Evolutionary conservation across 2,888 invertebrate species (phyloP), one percentile per base, ranked within the genome.

Genomic region (Melanchra persicariae): DNA sequence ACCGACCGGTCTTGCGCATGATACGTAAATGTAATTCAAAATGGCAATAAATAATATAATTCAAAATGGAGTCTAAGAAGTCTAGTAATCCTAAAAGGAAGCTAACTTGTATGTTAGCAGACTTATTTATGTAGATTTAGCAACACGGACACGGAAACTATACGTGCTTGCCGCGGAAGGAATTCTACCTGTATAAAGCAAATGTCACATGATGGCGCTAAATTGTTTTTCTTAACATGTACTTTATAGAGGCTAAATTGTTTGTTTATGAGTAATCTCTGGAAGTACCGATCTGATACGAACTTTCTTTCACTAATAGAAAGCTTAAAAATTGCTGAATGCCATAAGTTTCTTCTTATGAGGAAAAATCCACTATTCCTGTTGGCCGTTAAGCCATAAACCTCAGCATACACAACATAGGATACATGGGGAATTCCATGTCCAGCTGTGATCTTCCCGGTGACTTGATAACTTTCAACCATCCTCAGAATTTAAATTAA

Each of bases 101-200:
- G 45, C 34, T 43, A 58, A n/a, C 45, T 34, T 62, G 45, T 47
- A 66, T 58, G 63, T 34, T 52, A 40, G 37, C 47, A 47, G 30
- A 12, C 24, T 22, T 64, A 37, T 62, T 54, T 19, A 72, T 40
- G 58, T 78, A 66, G 66, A 22, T 49, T 63, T 24, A 37, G 55
- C 34, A 63, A 82, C 62, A 63, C 68, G 83, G 83, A 79, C 43
- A 57, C 79, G 79, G 79, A 79, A 79, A 58, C 40, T 45, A 40
- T 51, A 45, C 22, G 47, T 51, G 5, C n/a, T 40, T n/a, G 9
- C 17, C 22, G 49, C 79, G 74, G 79, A 82, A 82, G 67, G 34
- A 62, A 54, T 73, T 51, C 15, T 52, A 63, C 19, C 54, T 55
- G 43, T 49, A 34, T 60, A 58, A 10, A 49, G 40, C 8, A 43